These are phyloP conservation scores for Sparidentex hasta DNA, from an alignment of 2,797 vertebrate genomes.

Conservation along the genomic window DNA sequence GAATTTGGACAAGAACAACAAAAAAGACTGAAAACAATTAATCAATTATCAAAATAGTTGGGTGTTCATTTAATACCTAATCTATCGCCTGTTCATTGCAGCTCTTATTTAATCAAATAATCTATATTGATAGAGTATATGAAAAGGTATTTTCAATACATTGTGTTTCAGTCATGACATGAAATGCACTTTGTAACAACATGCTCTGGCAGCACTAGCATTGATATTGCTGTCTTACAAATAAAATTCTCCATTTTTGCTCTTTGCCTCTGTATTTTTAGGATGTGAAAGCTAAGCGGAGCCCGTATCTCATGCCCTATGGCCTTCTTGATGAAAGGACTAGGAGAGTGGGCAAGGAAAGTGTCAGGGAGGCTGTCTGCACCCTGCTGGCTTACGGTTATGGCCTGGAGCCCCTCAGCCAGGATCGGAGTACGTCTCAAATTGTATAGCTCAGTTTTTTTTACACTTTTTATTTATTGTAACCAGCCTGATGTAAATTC, in stretches of 20 bases:
- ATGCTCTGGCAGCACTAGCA: not conserved
- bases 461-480: conserved; percentile 3
- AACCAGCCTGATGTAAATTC: not conserved
- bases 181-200: not conserved
- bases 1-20: not conserved
- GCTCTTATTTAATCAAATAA: too few species aligned
- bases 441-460: conserved; percentile 10
- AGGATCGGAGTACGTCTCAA: conserved; percentile 86
- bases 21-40: too few species aligned
- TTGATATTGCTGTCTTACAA: not conserved
- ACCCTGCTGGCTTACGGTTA: conserved; percentile 93
- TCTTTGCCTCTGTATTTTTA: conserved; percentile 64
- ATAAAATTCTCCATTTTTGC: not conserved
- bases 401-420: conserved; percentile 91
- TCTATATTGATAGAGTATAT: not conserved
- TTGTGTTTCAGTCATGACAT: not conserved
- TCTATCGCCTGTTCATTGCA: too few species aligned
- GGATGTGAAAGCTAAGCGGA: conserved; percentile 94
- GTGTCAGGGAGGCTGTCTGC: conserved; percentile 89
- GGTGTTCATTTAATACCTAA: too few species aligned
- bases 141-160: not conserved
- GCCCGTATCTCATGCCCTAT: conserved; percentile 93
- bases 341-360: conserved; percentile 88
- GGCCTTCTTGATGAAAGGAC: conserved; percentile 91
- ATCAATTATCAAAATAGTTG: not conserved